Evolutionary conservation across 2,888 invertebrate species (phyloP), one percentile per base, ranked within the genome.

Genomic region (Cephus runcator): DNA sequence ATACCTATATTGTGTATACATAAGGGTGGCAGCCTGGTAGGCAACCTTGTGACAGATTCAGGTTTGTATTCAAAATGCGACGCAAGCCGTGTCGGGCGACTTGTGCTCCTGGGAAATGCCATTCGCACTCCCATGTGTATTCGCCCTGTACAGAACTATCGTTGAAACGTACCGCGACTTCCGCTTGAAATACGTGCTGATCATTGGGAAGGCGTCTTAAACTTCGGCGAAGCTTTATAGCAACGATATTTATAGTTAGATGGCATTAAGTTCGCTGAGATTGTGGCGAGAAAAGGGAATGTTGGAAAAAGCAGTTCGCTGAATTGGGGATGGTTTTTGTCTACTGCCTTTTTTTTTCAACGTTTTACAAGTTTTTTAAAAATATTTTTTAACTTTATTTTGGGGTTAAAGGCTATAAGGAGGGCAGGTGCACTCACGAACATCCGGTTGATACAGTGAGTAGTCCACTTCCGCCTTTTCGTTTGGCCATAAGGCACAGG

Each of bases 31-130:
- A 56, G 23, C 23, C 23, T 23, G 56, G 23, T 56, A 56, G 56
- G 83, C 80, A 81, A 77, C 76, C 79, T 71, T 76, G 71, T 34
- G 71, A 34, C 71, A 71, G 71, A 69, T 80, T 83, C 85, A 80
- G 87, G 85, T 86, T 88, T 87, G 84, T 85, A 88, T 88, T 88
- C 88, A 85, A 80, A 84, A 83, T 86, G 85, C 84, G 85, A 82
- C 71, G 71, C 71, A 31, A 15, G 33, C 71, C 30, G 71, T 23
- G 33, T 33, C 71, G 35, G 23, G 40, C 75, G 34, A 75, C 40
- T 75, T 34, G 40, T 33, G 30, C 30, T 31, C 75, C 36, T 69
- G 33, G 23, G 31, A 23, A 69, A 33, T 33, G 68, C 3, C 75
- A 69, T 68, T 35, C 75, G 40, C 68, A 68, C 36, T 77, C 73